These are phyloP conservation scores for Temnothorax unifasciatus DNA, from an alignment of 2,888 invertebrate species.

Conservation along the genomic window DNA sequence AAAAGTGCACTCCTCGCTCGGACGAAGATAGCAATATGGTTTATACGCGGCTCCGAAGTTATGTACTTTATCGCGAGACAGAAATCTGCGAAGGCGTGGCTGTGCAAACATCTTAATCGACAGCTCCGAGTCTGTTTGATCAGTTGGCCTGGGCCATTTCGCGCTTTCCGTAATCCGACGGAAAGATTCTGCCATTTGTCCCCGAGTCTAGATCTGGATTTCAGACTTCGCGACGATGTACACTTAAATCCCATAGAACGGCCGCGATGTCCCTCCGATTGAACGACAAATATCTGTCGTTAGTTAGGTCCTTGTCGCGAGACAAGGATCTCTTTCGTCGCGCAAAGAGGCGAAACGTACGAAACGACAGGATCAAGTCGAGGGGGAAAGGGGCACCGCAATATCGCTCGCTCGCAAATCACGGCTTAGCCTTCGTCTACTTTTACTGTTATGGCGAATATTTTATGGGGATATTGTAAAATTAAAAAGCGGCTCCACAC, in stretches of 20 bases:
- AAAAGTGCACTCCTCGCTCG: neutral
- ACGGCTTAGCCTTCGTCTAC: conserved; percentile 82
- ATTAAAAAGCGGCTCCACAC: conserved; percentile 83
- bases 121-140: conserved; percentile 69
- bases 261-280: conserved; percentile 47
- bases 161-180: conserved; percentile 66
- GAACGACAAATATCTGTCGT: conserved; percentile 9
- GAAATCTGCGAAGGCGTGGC: conserved; percentile 54
- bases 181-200: conserved; percentile 61
- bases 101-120: conserved; percentile 69
- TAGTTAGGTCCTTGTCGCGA: conserved; percentile 30
- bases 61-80: conserved; percentile 43
- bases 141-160: conserved; percentile 66
- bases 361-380: neutral
- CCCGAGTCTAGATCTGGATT: conserved; percentile 56
- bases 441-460: conserved; percentile 84
- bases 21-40: conserved; percentile 16
- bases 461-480: conserved; percentile 85
- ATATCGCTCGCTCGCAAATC: conserved; percentile 84
- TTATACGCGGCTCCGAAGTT: conserved; percentile 28
- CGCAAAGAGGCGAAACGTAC: conserved; percentile 41
- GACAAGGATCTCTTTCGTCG: conserved; percentile 52
- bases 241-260: conserved; percentile 50
- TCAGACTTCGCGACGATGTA: conserved; percentile 50
- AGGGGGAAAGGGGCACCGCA: conserved; percentile 60